Evolutionary conservation across 2,113 vertebrate genomes (phyloP), one percentile per base, ranked within the genome.

Genomic region (Pachyramphus minor): DNA sequence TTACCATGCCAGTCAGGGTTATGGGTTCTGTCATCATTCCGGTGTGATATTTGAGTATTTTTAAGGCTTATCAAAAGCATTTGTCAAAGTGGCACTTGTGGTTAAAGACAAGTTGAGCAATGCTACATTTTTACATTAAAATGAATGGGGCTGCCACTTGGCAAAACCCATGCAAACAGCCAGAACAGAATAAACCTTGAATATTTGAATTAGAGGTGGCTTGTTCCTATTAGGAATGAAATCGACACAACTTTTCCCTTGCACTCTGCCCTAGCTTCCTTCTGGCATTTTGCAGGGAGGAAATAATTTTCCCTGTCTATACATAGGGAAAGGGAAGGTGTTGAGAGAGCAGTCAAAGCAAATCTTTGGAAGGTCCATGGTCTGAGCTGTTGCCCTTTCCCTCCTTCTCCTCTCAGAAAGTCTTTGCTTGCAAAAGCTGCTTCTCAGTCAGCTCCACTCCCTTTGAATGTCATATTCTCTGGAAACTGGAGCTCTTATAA

Each of bases 1-100:
- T 80, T 71, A 37, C 24, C 3, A 6, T 25, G 23, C 25, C n/a
- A 28, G 33, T 49, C 12, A 31, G 35, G 8, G 13, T 0, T 0
- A 37, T 30, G 62, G 49, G 24, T 4, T 53, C 42, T 68, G 62
- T 73, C 35, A 64, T 45, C 6, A 56, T 75, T 78, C 39, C 16
- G 31, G 7, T 27, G 20, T 25, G 28, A 30, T 62, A 68, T 89
- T 76, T 87, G 41, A 47, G 30, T 68, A 25, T 76, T 82, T 74
- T 83, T 79, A 47, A 73, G 19, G 12, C 19, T 64, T 83, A 52
- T 52, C 64, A 71, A 74, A 69, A 74, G 1, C 59, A 49, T 92
- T 90, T 31, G 11, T 68, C 35, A 60, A 78, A 82, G 13, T 31
- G 22, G 31, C 13, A 39, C 6, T 93, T 58, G 7, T 49, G 52